These are phyloP conservation scores for Anguilla obscura DNA, from an alignment of 2,797 vertebrate genomes.

Conservation along the genomic window DNA sequence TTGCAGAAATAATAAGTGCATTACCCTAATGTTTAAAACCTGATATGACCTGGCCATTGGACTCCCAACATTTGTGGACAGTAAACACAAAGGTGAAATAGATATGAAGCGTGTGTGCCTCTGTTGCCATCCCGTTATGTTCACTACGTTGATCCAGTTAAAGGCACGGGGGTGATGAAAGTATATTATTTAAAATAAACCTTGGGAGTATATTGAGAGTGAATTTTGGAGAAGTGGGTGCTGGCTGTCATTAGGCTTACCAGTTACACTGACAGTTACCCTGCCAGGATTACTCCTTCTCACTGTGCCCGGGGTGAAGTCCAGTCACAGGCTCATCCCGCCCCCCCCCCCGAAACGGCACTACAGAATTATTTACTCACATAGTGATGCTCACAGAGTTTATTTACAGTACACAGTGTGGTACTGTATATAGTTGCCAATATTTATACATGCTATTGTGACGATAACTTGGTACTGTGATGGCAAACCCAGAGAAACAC, in stretches of 20 bases:
- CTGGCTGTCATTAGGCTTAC: conserved; percentile 14
- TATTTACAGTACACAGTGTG: not conserved
- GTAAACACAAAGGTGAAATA: not conserved
- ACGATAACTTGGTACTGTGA: not conserved
- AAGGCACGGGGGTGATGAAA: not conserved
- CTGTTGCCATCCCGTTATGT: not conserved
- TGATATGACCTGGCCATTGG: not conserved
- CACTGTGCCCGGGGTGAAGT: conserved; percentile 23
- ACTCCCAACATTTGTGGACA: not conserved
- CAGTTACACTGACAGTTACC: not conserved
- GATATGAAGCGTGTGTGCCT: not conserved
- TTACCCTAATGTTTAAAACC: not conserved
- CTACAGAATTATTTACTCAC: not conserved
- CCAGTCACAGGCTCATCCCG: conserved; percentile 17
- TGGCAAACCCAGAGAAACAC: conserved; percentile 1
- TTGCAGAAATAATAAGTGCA: not conserved
- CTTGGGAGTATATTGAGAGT: not conserved
- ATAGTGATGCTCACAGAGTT: not conserved
- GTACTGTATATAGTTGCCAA: not conserved
- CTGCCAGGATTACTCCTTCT: conserved; percentile 15
- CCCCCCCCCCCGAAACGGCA: not conserved
- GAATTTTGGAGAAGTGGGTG: not conserved
- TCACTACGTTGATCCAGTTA: not conserved
- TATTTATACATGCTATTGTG: not conserved
- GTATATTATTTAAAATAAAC: not conserved